Conservation (phyloP, 2,888 invertebrate genomes). For the Sicus ferrugineus region DNA sequence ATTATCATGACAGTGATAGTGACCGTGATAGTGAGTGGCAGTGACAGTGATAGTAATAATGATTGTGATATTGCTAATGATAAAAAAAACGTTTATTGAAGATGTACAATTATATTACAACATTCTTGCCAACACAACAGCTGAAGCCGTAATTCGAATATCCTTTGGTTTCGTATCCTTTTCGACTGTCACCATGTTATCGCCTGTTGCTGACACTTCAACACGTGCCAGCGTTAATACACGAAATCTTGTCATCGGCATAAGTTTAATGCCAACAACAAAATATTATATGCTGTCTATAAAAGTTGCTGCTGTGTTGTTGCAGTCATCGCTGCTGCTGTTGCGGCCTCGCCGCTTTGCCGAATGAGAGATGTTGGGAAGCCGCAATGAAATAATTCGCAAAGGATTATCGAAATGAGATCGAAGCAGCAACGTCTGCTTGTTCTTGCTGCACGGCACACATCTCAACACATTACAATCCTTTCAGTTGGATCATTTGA, state of each 20-base stretch:
- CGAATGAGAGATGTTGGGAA: not conserved
- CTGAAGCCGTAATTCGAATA: not conserved
- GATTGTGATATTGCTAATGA: too few relatives aligned
- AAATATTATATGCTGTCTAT: constrained; percentile 17
- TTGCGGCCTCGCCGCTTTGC: not conserved
- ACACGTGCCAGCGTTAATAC: constrained; percentile 28
- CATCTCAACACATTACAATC: constrained; percentile 2
- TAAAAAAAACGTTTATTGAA: too few relatives aligned
- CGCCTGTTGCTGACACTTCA: constrained; percentile 27
- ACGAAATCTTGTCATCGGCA: constrained; percentile 31
- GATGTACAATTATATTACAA: too few relatives aligned
- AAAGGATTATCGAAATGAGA: constrained; percentile 34
- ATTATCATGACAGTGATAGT: too few relatives aligned
- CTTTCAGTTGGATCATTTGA: constrained; percentile 13
- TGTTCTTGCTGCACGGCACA: constrained; percentile 9
- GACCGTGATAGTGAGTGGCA: too few relatives aligned
- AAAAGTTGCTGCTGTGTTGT: constrained; percentile 3
- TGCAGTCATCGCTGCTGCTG: not conserved
- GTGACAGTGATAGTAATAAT: too few relatives aligned
- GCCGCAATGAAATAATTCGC: constrained; percentile 29
- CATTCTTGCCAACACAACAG: too few relatives aligned
- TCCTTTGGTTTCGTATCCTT: not conserved
- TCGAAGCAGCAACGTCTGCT: constrained; percentile 15
- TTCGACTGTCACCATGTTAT: constrained; percentile 1
- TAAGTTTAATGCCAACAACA: constrained; percentile 28